These are phyloP conservation scores for Malacoraja senta DNA, from an alignment of 2,797 vertebrate species.

Conservation along the genomic window DNA sequence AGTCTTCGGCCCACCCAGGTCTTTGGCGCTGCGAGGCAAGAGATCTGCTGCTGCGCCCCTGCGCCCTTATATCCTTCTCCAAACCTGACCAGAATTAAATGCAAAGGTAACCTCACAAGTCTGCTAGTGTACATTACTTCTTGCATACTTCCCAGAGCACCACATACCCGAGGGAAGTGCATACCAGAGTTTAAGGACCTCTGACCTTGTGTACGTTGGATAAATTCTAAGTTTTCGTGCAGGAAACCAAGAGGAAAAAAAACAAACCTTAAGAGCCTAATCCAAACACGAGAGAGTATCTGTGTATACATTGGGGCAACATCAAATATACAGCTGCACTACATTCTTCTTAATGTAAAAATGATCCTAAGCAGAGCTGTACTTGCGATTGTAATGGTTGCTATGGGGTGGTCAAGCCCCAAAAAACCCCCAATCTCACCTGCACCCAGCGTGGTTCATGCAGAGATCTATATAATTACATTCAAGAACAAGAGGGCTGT, in stretches of 20 bases:
- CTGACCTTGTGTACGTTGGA: neutral
- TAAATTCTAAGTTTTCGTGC: neutral
- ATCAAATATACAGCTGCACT: neutral
- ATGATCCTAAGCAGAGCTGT: neutral
- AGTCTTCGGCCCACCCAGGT: too few relatives aligned
- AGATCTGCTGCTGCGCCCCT: too few relatives aligned
- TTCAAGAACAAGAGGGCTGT: neutral
- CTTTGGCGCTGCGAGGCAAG: too few relatives aligned
- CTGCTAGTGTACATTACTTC: too few relatives aligned
- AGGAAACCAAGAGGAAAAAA: neutral
- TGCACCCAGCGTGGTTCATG: too few relatives aligned
- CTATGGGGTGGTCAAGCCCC: neutral
- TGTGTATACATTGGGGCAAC: neutral
- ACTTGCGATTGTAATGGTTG: neutral
- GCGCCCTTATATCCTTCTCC: too few relatives aligned
- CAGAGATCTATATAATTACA: neutral
- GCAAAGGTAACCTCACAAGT: too few relatives aligned
- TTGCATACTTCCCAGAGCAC: too few relatives aligned
- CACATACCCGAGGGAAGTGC: too few relatives aligned
- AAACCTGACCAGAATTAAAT: too few relatives aligned
- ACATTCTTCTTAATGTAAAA: neutral
- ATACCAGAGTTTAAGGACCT: too few relatives aligned
- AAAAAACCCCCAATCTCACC: neutral
- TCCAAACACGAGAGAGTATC: neutral
- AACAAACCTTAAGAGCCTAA: neutral